A percentile compares a stretch with the other conserved stretches of the same genome.
Conservation (phyloP, 2,888 invertebrate genomes). For the Rhamnusium bicolor region DNA sequence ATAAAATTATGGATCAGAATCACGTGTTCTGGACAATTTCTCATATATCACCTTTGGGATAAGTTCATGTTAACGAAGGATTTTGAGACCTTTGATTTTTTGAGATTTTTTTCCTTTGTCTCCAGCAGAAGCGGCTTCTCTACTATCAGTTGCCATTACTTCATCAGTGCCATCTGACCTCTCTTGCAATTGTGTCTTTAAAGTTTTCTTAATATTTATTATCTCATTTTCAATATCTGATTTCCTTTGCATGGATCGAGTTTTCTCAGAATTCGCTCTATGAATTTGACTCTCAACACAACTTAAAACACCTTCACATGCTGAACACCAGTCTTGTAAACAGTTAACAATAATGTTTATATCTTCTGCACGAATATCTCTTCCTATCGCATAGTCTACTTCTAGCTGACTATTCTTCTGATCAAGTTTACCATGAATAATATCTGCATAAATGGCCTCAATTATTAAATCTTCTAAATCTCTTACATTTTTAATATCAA, state of each 20-base stretch:
- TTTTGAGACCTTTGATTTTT: constrained; percentile 58
- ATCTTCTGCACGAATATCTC: constrained; percentile 91
- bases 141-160: constrained; percentile 83
- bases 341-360: constrained; percentile 87
- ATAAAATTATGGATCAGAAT: constrained; percentile 15
- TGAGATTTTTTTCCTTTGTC: constrained; percentile 71
- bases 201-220: constrained; percentile 88
- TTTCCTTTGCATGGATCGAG: constrained; percentile 84
- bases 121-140: constrained; percentile 75
- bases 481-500: constrained; percentile 92
- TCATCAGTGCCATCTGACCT: constrained; percentile 86
- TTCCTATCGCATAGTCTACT: constrained; percentile 93
- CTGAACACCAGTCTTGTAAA: constrained; percentile 90
- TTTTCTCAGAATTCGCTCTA: constrained; percentile 89
- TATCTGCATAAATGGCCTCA: constrained; percentile 98
- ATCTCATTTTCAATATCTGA: constrained; percentile 91
- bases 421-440: constrained; percentile 96
- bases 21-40: constrained; percentile 28
- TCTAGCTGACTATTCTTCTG: constrained; percentile 95
- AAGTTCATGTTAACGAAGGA: constrained; percentile 50
- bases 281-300: constrained; percentile 93
- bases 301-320: constrained; percentile 89
- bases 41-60: constrained; percentile 34
- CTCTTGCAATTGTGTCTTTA: constrained; percentile 82
- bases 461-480: constrained; percentile 97